Conservation (phyloP, 2,797 vertebrate species). For the Pipistrellus kuhlii region DNA sequence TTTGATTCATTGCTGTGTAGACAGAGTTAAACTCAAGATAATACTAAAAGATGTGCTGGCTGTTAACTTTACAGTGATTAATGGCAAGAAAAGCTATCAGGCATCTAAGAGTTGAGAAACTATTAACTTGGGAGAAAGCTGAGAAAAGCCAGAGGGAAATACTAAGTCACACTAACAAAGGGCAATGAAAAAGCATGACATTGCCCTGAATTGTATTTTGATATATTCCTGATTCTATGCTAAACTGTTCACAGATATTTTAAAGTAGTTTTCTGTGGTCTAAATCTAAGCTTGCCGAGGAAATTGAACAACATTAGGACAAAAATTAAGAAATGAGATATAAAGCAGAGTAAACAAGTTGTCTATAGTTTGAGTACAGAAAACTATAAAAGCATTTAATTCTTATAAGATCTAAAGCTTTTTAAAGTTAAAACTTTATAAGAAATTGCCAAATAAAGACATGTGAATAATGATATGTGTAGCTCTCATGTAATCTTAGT, state of each 20-base stretch:
- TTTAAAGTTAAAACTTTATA: background rate
- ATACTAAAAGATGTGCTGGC: constrained; percentile 86
- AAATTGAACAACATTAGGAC: background rate
- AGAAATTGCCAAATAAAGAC: background rate
- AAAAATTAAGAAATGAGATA: constrained; percentile 30
- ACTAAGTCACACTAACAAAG: constrained; percentile 86
- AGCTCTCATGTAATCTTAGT: background rate
- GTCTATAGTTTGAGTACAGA: background rate
- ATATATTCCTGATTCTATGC: constrained; percentile 69
- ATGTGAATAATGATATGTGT: background rate
- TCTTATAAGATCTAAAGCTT: background rate
- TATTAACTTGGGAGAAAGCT: constrained; percentile 88
- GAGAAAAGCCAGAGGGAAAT: constrained; percentile 90
- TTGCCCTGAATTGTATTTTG: constrained; percentile 70
- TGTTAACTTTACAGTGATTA: constrained; percentile 95
- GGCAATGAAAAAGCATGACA: constrained; percentile 65
- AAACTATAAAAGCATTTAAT: background rate
- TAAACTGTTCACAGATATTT: constrained; percentile 71
- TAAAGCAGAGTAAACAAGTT: background rate
- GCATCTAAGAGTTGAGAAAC: constrained; percentile 87
- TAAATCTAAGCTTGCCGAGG: constrained; percentile 54
- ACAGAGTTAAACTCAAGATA: constrained; percentile 84
- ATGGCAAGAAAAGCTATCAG: constrained; percentile 91
- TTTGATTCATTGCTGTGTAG: constrained; percentile 83
- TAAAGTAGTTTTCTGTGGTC: background rate